These are phyloP conservation scores for Menidia beryllina DNA, from an alignment of 2,113 vertebrate species.

Conservation along the genomic window DNA sequence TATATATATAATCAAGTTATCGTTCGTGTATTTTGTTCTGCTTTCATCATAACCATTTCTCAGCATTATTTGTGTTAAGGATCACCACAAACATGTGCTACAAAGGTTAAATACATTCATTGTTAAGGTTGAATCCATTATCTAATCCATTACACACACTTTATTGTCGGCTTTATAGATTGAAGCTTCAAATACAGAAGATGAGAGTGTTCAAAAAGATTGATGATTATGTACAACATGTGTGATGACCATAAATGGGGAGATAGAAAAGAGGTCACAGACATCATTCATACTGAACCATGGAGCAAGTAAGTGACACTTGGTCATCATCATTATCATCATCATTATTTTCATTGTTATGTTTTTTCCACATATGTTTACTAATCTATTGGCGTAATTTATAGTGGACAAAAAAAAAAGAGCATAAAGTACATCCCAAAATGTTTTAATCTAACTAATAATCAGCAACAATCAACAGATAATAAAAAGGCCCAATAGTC, in stretches of 20 bases:
- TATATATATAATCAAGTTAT: too few relatives aligned
- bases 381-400: neutral
- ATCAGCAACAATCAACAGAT: neutral
- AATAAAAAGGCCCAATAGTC: neutral
- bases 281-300: neutral
- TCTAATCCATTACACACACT: conserved; percentile 16
- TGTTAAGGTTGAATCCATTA: neutral
- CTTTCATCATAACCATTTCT: neutral
- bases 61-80: neutral
- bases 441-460: neutral
- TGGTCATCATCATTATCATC: too few relatives aligned
- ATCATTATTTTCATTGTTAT: too few relatives aligned
- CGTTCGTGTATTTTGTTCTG: too few relatives aligned
- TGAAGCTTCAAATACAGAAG: neutral
- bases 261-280: neutral
- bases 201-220: neutral
- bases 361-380: neutral
- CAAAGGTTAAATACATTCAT: neutral
- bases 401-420: neutral
- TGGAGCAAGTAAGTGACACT: neutral
- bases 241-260: neutral
- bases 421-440: neutral
- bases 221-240: neutral
- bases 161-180: conserved; percentile 1
- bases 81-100: neutral